Conservation (phyloP, 2,888 invertebrate species). For the Rapana venosa region DNA sequence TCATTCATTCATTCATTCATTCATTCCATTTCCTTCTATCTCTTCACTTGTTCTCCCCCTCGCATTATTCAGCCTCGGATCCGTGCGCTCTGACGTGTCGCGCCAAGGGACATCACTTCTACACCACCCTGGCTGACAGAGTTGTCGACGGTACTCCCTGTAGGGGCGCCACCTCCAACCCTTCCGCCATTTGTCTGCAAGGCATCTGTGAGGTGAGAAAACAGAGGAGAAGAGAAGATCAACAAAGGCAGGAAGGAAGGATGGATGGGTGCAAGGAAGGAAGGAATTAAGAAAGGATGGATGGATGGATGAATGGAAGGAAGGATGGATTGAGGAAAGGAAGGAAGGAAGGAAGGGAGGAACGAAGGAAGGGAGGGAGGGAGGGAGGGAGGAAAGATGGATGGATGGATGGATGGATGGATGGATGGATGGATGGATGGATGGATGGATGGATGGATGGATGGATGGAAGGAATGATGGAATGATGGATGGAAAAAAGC, state of each 20-base stretch:
- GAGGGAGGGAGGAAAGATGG: neutral
- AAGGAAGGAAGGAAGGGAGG: neutral
- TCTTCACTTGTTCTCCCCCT: neutral
- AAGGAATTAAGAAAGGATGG: neutral
- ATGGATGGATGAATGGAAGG: neutral
- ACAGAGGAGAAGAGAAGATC: neutral
- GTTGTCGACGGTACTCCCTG: conserved; percentile 56
- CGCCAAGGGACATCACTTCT: conserved; percentile 57
- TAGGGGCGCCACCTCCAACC: conserved; percentile 43
- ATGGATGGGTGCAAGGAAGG: neutral
- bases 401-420: neutral
- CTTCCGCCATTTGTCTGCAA: conserved; percentile 50
- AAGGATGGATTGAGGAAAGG: neutral
- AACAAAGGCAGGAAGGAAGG: neutral
- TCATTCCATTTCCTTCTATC: neutral
- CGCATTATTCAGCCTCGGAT: conserved; percentile 48
- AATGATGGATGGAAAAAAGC: neutral
- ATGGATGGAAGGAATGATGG: conserved; percentile 4
- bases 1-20: neutral
- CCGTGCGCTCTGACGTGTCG: conserved; percentile 55
- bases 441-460: neutral
- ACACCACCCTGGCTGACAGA: conserved; percentile 52
- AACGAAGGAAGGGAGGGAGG: neutral
- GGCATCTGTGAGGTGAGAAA: conserved; percentile 49
- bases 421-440: neutral